Base-by-base conservation (phyloP, 2,113 vertebrate genomes). In the Pionites leucogaster region DNA sequence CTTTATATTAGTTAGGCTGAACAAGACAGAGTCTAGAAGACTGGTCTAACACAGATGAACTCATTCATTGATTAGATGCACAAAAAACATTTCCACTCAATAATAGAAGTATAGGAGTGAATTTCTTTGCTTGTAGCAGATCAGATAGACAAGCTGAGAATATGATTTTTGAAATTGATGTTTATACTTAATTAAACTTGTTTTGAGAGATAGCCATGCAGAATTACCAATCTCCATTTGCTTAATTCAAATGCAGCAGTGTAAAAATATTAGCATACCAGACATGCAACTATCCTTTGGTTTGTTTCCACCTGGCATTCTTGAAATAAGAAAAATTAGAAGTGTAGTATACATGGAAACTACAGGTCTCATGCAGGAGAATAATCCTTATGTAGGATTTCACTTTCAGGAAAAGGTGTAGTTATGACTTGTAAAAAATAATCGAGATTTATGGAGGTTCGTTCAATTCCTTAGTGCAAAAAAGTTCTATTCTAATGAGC, bases 211-310 rank as follows among this genome's bases (percentile, higher is more conserved):
- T 3, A 82, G 15, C 22, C 31, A 6, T 65, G 49, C 53, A 90
- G 63, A 90, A 72, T 95, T 95, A 59, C 41, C 71, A 70, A 70
- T 81, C 22, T 44, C 68, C 71, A 90, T 88, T 82, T 93, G 50
- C n/a, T 77, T 70, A 70, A 72, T 60, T 88, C 59, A 65, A 69
- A 70, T 33, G 10, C 79, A 86, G n/a, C 82, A 70, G 15, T 90
- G 49, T 80, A 65, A 94, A 90, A 82, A 74, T 83, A 92, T 63
- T 68, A 49, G 3, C 18, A 7, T 57, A 72, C 18, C 13, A 67
- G 67, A 20, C 63, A 74, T 49, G 19, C 31, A 88, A 46, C 20
- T 62, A 16, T 72, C 82, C 29, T 86, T 88, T 92, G 18, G 59
- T 86, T 93, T 92, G 22, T 69, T 79, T 70, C 59, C 64, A 67